Conservation (phyloP, 64 coral and sea anemone species). For the Dendronephthya gigantea region DNA sequence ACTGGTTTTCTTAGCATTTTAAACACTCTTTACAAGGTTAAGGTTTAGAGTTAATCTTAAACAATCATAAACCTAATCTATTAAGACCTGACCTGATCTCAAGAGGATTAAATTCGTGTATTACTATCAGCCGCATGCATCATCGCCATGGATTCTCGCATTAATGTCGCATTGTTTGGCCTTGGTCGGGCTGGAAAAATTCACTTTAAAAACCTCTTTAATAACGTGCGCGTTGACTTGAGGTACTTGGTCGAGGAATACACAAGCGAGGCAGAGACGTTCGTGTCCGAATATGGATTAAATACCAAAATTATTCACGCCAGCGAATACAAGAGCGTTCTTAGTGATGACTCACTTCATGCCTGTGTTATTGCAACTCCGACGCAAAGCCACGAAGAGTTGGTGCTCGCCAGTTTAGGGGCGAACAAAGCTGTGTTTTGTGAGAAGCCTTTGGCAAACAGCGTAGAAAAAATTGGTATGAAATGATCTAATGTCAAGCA, state of each 20-base stretch:
- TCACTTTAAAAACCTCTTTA: slow-evolving; percentile 44
- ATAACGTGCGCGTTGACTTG: slow-evolving; percentile 39
- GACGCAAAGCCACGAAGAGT: slow-evolving; percentile 51
- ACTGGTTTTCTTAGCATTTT: too few species aligned
- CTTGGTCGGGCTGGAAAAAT: slow-evolving; percentile 66
- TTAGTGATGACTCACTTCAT: slow-evolving; percentile 36
- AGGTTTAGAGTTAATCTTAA: too few species aligned
- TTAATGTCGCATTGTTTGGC: slow-evolving; percentile 43
- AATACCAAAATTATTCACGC: slow-evolving; percentile 37
- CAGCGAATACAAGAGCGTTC: slow-evolving; percentile 1
- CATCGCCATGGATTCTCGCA: too few species aligned
- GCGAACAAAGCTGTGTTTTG: slow-evolving; percentile 89
- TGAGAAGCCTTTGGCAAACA: slow-evolving; percentile 72
- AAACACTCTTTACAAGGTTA: too few species aligned
- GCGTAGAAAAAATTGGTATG: slow-evolving; percentile 50
- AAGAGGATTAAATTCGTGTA: too few species aligned
- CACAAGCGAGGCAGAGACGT: slow-evolving; percentile 42
- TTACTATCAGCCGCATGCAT: too few species aligned
- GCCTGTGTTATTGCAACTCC: slow-evolving; percentile 66
- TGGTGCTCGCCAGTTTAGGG: slow-evolving; percentile 44
- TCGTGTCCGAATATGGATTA: slow-evolving; percentile 25
- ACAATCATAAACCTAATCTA: too few species aligned
- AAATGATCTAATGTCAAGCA: neutral
- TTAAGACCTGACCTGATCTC: too few species aligned
- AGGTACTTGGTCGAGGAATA: slow-evolving; percentile 76